Evolutionary conservation across 2,113 vertebrate genomes (phyloP).

Genomic region (Scomber japonicus): DNA sequence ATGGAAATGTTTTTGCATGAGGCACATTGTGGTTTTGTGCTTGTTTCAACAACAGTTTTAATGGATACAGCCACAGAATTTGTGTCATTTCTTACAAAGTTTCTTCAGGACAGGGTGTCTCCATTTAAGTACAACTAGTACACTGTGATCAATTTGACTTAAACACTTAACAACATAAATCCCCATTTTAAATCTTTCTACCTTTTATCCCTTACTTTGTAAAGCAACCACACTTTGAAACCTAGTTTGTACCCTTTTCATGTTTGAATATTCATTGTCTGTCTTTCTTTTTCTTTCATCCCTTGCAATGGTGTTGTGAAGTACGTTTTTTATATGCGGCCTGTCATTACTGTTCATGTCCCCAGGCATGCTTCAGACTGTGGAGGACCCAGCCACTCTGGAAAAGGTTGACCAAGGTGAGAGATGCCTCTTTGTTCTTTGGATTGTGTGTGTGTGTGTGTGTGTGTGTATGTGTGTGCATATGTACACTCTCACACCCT

Average conservation of each 20-base stretch:
- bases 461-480: background rate
- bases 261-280: background rate
- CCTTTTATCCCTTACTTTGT: background rate
- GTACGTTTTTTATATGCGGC: conserved; percentile 24
- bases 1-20: no score
- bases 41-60: background rate
- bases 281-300: background rate
- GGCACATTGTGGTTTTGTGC: background rate
- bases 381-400: conserved; percentile 84
- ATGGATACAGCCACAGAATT: background rate
- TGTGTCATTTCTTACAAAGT: background rate
- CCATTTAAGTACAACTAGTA: background rate
- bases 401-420: conserved; percentile 90
- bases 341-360: conserved; percentile 31
- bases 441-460: background rate
- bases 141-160: background rate
- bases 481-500: background rate
- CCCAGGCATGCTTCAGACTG: conserved; percentile 86
- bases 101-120: background rate
- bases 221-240: background rate
- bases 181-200: background rate
- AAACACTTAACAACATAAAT: background rate
- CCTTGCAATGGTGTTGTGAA: conserved; percentile 1
- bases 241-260: background rate
- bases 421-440: conserved; percentile 32